Evolutionary conservation across 2,113 vertebrate genomes (phyloP).

Genomic region (Dromaius novaehollandiae): DNA sequence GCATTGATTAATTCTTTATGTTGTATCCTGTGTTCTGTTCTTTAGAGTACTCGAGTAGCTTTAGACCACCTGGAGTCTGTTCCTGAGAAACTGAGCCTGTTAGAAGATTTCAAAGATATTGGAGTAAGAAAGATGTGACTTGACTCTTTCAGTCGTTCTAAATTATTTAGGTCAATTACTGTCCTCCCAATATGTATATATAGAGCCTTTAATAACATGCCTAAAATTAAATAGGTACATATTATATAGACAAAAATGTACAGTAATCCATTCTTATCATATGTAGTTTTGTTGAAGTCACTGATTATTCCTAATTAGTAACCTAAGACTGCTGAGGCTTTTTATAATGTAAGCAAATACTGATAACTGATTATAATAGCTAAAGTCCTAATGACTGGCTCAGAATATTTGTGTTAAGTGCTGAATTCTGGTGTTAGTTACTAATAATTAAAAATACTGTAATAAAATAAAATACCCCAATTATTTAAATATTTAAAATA

Average conservation of each 20-base stretch:
- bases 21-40: conserved; percentile 60
- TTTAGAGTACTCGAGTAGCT: conserved; percentile 86
- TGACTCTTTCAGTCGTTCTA: conserved; percentile 57
- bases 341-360: background rate
- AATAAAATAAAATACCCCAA: background rate
- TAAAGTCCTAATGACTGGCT: background rate
- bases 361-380: background rate
- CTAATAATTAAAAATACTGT: background rate
- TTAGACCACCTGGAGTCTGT: conserved; percentile 91
- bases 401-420: background rate
- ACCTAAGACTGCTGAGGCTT: background rate
- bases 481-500: background rate
- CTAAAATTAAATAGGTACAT: background rate
- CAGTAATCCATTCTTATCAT: background rate
- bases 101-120: conserved; percentile 85
- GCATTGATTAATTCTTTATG: conserved; percentile 24
- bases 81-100: conserved; percentile 87
- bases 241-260: background rate
- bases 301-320: background rate
- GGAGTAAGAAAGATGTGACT: conserved; percentile 79
- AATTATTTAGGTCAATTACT: conserved; percentile 39
- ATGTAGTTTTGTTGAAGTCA: background rate
- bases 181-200: background rate
- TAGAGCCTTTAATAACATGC: background rate
- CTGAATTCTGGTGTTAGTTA: background rate